Conservation (phyloP, 1,140 invertebrate species). For the Gryon sp. region DNA sequence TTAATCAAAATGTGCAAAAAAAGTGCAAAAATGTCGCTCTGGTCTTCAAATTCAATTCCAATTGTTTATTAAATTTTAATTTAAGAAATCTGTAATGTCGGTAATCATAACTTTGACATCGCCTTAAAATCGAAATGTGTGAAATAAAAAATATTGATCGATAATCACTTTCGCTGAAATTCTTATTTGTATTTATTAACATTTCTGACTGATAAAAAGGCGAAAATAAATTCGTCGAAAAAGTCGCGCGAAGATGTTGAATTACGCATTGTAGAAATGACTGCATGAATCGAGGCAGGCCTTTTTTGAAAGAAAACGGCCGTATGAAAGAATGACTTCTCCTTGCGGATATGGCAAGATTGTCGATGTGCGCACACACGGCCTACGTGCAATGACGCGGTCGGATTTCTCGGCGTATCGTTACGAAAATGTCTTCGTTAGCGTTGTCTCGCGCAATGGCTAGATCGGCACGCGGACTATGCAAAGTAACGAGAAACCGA, state of each 20-base stretch:
- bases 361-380: conserved; percentile 37
- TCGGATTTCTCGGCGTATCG: conserved; percentile 57
- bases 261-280: conserved; percentile 1
- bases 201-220: too few species aligned
- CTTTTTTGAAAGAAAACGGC: conserved; percentile 41
- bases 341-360: conserved; percentile 42
- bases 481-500: conserved; percentile 54
- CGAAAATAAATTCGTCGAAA: conserved; percentile 7
- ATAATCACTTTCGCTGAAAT: too few species aligned
- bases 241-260: neutral
- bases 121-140: too few species aligned
- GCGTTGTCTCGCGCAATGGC: conserved; percentile 20
- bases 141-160: too few species aligned
- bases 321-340: conserved; percentile 6
- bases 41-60: too few species aligned
- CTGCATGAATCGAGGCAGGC: neutral
- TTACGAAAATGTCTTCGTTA: conserved; percentile 61
- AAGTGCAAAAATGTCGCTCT: too few species aligned
- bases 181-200: too few species aligned
- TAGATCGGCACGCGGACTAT: conserved; percentile 58
- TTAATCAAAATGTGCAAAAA: too few species aligned
- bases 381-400: conserved; percentile 58
- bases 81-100: too few species aligned
- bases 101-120: too few species aligned
- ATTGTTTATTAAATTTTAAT: too few species aligned